Percentiles rank a stretch among this genome's conserved stretches.
Evolutionary conservation across 2,888 invertebrate species (phyloP).

Genomic region (Microlaimidae sp.): DNA sequence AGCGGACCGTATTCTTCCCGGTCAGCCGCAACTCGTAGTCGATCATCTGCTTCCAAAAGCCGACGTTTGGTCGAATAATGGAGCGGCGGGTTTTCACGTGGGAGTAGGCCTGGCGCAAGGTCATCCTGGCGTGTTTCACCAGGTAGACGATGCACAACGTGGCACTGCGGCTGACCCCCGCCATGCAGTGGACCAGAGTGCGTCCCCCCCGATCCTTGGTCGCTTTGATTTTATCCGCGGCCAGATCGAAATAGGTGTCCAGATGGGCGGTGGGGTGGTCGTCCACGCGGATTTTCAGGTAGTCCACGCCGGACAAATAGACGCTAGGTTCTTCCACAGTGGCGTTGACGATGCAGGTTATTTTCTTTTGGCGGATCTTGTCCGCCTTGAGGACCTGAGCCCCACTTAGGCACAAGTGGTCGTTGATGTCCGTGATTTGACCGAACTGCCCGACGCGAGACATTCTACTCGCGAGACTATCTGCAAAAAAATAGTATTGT

Average conservation of each 20-base stretch:
- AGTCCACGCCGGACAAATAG: constrained; percentile 42
- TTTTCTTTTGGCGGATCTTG: constrained; percentile 48
- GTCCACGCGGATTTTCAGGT: constrained; percentile 53
- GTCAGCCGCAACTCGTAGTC: constrained; percentile 49
- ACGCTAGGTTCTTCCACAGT: constrained; percentile 58
- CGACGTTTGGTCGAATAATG: constrained; percentile 68
- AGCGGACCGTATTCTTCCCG: constrained; percentile 18
- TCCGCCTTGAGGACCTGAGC: constrained; percentile 56
- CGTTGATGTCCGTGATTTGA: constrained; percentile 50
- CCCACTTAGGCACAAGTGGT: constrained; percentile 58
- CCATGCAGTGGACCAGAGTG: constrained; percentile 69
- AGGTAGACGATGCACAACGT: constrained; percentile 67
- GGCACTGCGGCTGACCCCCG: constrained; percentile 70
- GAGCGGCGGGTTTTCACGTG: constrained; percentile 49
- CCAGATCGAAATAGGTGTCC: constrained; percentile 52
- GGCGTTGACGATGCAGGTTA: constrained; percentile 61
- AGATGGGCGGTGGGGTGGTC: constrained; percentile 59
- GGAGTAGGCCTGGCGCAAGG: constrained; percentile 40
- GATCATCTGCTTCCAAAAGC: constrained; percentile 73
- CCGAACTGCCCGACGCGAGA: constrained; percentile 25
- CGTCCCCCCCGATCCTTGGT: constrained; percentile 44
- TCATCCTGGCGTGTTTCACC: constrained; percentile 63
- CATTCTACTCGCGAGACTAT: no score
- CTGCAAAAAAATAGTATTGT: no score
- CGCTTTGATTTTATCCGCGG: constrained; percentile 31